These are phyloP conservation scores for Teinopalpus imperialis DNA, from an alignment of 2,888 invertebrate species.

Conservation along the genomic window DNA sequence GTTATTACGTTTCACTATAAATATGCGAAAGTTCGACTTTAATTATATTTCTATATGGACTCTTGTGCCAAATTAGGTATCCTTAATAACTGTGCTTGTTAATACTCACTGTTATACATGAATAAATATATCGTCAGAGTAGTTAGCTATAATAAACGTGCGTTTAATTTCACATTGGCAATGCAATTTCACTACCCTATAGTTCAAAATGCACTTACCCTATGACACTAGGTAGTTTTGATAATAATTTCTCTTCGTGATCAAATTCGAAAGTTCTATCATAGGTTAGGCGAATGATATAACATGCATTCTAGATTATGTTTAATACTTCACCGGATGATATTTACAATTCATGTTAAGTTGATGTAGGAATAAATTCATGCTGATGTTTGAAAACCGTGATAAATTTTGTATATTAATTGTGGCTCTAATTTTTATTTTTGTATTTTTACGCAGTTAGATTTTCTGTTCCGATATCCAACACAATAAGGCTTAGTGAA, in stretches of 20 bases:
- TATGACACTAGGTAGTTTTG: slow-evolving; percentile 78
- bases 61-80: slow-evolving; percentile 75
- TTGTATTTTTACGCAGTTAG: too few relatives aligned
- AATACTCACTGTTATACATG: slow-evolving; percentile 48
- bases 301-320: slow-evolving; percentile 62
- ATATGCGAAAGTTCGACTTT: slow-evolving; percentile 29
- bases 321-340: slow-evolving; percentile 31
- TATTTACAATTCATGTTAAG: slow-evolving; percentile 18
- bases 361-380: slow-evolving; percentile 24
- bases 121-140: slow-evolving; percentile 56
- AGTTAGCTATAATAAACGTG: slow-evolving; percentile 74
- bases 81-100: slow-evolving; percentile 52
- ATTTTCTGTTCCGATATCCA: too few relatives aligned
- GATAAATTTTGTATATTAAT: slow-evolving; percentile 32
- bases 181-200: slow-evolving; percentile 69
- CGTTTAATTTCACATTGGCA: slow-evolving; percentile 70
- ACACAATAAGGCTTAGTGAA: too few relatives aligned
- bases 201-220: slow-evolving; percentile 75
- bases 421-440: too few relatives aligned
- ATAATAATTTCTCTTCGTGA: slow-evolving; percentile 80
- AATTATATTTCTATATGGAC: slow-evolving; percentile 35
- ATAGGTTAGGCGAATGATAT: slow-evolving; percentile 79
- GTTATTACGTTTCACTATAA: too few relatives aligned
- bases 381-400: slow-evolving; percentile 39
- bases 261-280: slow-evolving; percentile 79